A percentile compares a stretch with the other conserved stretches of the same genome.
These are phyloP conservation scores for Pangasius krempfi DNA, from an alignment of 2,797 vertebrate species.

Conservation along the genomic window DNA sequence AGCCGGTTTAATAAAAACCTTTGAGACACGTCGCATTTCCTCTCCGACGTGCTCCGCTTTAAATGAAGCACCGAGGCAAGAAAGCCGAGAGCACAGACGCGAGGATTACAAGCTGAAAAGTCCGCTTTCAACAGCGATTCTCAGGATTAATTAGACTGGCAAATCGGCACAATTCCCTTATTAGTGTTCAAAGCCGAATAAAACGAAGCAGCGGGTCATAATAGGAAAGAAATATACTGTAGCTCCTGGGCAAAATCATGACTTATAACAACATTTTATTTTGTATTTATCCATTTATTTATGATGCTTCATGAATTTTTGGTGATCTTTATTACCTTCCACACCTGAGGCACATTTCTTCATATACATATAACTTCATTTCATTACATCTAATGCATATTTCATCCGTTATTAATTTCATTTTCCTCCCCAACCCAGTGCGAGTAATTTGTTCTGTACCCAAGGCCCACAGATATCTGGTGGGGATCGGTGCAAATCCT, in stretches of 20 bases:
- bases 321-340: background rate
- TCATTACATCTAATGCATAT: constrained; percentile 22
- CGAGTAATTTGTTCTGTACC: constrained; percentile 32
- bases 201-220: constrained; percentile 7
- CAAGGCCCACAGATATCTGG: constrained; percentile 24
- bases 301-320: background rate
- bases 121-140: constrained; percentile 10
- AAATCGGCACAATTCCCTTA: constrained; percentile 17
- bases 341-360: constrained; percentile 1
- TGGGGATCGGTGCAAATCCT: constrained; percentile 21
- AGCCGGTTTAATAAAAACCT: constrained; percentile 15
- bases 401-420: constrained; percentile 29
- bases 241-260: constrained; percentile 3
- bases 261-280: background rate
- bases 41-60: background rate
- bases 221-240: background rate
- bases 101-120: constrained; percentile 30
- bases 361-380: background rate
- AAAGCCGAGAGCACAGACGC: constrained; percentile 25
- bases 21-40: background rate
- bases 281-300: background rate
- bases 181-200: constrained; percentile 26
- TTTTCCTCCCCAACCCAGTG: background rate
- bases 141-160: constrained; percentile 36
- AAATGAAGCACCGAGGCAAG: constrained; percentile 13